Base-by-base conservation (phyloP, 2,888 invertebrate species). In the Pemphredon lugubris region DNA sequence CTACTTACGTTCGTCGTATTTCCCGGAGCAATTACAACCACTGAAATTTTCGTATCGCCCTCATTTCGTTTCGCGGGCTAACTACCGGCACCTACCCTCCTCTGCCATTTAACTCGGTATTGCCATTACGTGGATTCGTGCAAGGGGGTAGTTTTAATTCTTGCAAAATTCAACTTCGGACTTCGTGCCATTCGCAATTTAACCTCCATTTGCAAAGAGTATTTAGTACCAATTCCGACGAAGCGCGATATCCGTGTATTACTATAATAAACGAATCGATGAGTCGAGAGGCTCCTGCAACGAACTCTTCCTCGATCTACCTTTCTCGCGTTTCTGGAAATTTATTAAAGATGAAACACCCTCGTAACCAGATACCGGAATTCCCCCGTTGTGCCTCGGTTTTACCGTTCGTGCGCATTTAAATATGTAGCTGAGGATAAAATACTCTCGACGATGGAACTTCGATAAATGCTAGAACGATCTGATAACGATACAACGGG, bases 1-100 rank as follows among this genome's bases (percentile, higher is more conserved):
- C n/a, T n/a, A n/a, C n/a, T n/a, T 53, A n/a, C 26, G 50, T 59
- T 23, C 50, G 68, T 50, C 63, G 55, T 42, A 53, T 65, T 63
- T 45, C 34, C 53, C 1, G 3, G 40, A 32, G 26, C 60, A 69
- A 74, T 73, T 73, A 45, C 39, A 54, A 11, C 42, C 44, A 23
- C 7, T 21, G 59, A 48, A 64, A 64, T 67, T 69, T 60, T 40
- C 60, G 42, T 32, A 68, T 57, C 51, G 63, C 48, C 48, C 64
- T 45, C 64, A 45, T 54, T 63, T 63, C 47, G 34, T 4, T 26
- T 7, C n/a, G 9, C 30, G 30, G 9, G 9, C 7, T 9, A 37
- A 13, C 37, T n/a, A n/a, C 37, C 3, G n/a, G 30, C 23, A 26
- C 23, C 9, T 13, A 23, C 18, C 44, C 61, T 37, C 23, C 44